Percentiles rank a stretch among this genome's conserved stretches.
Evolutionary conservation across 2,113 vertebrate genomes (phyloP).

Genomic region (Chiloscyllium plagiosum): DNA sequence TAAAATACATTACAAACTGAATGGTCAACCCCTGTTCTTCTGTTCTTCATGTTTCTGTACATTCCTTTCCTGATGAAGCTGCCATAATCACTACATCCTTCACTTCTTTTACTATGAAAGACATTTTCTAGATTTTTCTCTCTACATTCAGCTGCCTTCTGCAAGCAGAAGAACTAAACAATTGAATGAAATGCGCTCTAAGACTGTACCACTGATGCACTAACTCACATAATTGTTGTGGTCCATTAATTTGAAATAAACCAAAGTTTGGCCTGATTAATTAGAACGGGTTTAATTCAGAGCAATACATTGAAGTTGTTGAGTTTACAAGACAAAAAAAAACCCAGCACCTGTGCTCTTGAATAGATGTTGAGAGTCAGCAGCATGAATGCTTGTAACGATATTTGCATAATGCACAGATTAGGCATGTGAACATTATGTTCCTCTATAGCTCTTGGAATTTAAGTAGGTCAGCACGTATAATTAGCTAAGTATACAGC

Average conservation of each 20-base stretch:
- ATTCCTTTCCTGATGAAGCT: no score
- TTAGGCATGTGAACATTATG: constrained; percentile 20
- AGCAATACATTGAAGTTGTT: constrained; percentile 2
- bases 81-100: no score
- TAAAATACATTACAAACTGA: no score
- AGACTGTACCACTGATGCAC: not conserved
- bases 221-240: not conserved
- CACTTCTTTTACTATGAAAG: no score
- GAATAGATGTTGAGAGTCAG: not conserved
- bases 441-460: constrained; percentile 15
- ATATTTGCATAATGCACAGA: constrained; percentile 33
- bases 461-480: constrained; percentile 1
- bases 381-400: not conserved
- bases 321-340: not conserved
- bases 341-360: constrained; percentile 22
- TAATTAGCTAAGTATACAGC: constrained; percentile 26
- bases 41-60: no score
- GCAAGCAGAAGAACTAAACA: not conserved
- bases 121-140: no score
- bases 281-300: constrained; percentile 27
- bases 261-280: constrained; percentile 10
- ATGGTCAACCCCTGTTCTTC: no score
- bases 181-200: not conserved
- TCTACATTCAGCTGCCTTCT: not conserved
- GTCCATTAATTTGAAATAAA: constrained; percentile 16